Conservation (phyloP, 2,888 invertebrate species). For the Metopia argyrocephala region DNA sequence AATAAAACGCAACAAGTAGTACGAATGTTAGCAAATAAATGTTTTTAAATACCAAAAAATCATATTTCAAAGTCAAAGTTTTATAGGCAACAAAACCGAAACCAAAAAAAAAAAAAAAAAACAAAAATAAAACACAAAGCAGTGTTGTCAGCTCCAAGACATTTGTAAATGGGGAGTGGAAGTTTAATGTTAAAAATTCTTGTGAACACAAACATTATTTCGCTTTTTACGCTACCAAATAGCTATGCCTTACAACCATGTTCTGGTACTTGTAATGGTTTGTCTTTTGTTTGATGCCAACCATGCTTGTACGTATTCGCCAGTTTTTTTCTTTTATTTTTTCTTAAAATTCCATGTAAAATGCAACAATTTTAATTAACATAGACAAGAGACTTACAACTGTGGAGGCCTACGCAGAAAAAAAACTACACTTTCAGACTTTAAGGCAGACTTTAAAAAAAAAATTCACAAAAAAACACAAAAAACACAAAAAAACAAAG, state of each 20-base stretch:
- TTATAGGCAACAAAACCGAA: too few species aligned
- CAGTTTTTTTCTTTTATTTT: not conserved
- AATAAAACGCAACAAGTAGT: too few species aligned
- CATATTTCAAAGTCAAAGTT: not conserved
- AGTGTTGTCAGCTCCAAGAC: not conserved
- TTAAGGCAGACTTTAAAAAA: slow-evolving; percentile 43
- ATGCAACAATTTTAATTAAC: slow-evolving; percentile 64
- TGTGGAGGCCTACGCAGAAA: slow-evolving; percentile 50
- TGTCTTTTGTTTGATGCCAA: too few species aligned
- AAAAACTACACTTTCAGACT: slow-evolving; percentile 42
- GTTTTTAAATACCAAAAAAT: too few species aligned
- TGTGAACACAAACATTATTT: slow-evolving; percentile 8
- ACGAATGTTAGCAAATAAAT: too few species aligned
- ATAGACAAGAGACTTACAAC: slow-evolving; percentile 49
- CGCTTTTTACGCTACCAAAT: not conserved
- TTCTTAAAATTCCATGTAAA: not conserved
- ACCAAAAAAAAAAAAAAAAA: too few species aligned
- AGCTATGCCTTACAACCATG: slow-evolving; percentile 29
- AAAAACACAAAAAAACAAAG: slow-evolving; percentile 13
- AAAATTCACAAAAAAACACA: not conserved
- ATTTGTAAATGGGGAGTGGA: slow-evolving; percentile 32
- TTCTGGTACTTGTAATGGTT: not conserved
- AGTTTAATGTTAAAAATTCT: slow-evolving; percentile 3
- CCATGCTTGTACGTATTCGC: too few species aligned
- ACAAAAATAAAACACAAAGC: not conserved